Conservation (phyloP, 2,113 vertebrate genomes). For the Saimiri boliviensis region DNA sequence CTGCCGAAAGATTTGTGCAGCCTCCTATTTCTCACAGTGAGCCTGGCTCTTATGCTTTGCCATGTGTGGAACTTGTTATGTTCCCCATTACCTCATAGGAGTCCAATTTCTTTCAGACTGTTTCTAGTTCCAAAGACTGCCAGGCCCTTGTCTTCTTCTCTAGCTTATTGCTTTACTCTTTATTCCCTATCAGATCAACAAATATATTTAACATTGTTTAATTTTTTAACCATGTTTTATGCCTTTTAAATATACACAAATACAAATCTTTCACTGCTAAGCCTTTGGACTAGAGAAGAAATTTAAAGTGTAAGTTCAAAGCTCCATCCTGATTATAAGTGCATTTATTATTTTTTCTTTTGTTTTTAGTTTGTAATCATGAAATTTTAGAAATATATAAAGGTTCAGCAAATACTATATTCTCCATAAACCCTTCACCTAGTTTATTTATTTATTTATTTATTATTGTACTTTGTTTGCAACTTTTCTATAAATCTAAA, state of each 20-base stretch:
- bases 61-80: not conserved
- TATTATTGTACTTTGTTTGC: too few relatives aligned
- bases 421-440: not conserved
- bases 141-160: not conserved
- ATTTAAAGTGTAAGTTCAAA: not conserved
- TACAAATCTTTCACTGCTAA: not conserved
- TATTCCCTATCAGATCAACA: not conserved
- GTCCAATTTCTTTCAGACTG: not conserved
- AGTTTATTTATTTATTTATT: too few relatives aligned
- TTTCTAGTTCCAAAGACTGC: not conserved
- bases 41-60: not conserved
- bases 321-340: not conserved
- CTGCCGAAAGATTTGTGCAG: not conserved
- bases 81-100: not conserved
- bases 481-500: too few relatives aligned
- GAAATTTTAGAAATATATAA: not conserved
- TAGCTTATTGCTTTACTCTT: not conserved
- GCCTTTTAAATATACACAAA: not conserved
- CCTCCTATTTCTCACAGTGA: not conserved
- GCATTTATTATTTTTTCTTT: not conserved
- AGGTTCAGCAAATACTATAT: not conserved
- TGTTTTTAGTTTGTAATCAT: not conserved
- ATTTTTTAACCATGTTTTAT: not conserved
- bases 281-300: not conserved
- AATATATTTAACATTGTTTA: not conserved